Base-by-base conservation (phyloP, 2,797 vertebrate species). In the Balearica regulorum region DNA sequence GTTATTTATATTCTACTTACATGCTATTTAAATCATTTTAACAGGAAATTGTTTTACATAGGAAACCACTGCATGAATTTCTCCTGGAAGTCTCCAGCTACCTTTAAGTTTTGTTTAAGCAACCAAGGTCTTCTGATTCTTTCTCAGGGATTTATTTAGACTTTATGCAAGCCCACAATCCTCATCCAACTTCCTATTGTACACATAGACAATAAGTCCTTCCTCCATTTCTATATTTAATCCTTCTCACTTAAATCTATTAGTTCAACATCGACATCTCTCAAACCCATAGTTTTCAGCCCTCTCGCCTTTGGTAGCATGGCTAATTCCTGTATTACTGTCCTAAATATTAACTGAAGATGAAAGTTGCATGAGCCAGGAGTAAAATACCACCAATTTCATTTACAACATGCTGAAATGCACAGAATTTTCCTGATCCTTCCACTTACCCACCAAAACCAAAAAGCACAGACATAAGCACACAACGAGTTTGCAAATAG, bases 151-250 rank as follows among this genome's bases (percentile, higher is more conserved):
- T 94, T 96, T 95, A 94, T 93, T 95, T 93, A 93, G 83, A 69
- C 89, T 95, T 93, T 83, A 95, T 75, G 88, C 37, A 80, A 80
- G 75, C 79, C 66, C 54, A 60, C 4, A 0, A 73, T 71, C 57
- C 39, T 87, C 65, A 91, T 83, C 81, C 84, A 90, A 89, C 84
- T 96, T 93, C 93, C 92, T 82, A 87, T 13, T 83, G 46, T 55
- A 83, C 70, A 14, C 58, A 35, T 7, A 93, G 75, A 93, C 83
- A 96, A 46, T 71, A 91, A 90, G 44, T 86, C 61, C 46, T 95
- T 96, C 91, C 70, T 94, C 68, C 46, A 65, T 58, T 87, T 90
- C 94, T 97, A 96, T 90, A 95, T 96, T 93, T 96, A 97, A 88
- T 86, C 83, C 54, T 87, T 90, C 89, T 90, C 39, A 19, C 53